phyloP scores from a whole-genome alignment of 1,140 invertebrate species.

The Cheumatopsyche charites region DNA sequence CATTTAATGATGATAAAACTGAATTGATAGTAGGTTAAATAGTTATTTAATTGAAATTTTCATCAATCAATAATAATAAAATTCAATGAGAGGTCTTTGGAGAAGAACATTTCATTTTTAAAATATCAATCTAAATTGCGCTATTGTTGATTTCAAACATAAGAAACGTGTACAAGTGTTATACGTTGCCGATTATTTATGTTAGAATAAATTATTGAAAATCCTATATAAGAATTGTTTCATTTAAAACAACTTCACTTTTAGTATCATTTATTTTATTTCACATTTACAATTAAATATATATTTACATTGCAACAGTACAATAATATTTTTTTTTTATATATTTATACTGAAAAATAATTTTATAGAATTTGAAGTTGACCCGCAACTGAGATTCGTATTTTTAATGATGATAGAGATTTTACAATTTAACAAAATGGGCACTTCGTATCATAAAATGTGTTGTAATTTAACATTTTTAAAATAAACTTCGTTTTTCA shows the following conservation, averaged over 20 bases:
- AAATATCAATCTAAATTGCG: too few relatives aligned
- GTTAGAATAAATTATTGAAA: conserved; percentile 19
- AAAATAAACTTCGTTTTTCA: neutral
- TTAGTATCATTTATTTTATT: conserved; percentile 38
- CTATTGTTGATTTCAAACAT: too few relatives aligned
- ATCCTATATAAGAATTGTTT: neutral
- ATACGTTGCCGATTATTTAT: neutral
- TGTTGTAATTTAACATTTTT: neutral
- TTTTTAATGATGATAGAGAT: neutral
- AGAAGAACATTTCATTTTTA: too few relatives aligned
- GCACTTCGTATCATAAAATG: conserved; percentile 20
- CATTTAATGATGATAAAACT: conserved; percentile 73
- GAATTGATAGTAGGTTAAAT: conserved; percentile 78
- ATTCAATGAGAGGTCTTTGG: too few relatives aligned
- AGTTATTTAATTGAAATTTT: neutral
- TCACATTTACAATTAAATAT: conserved; percentile 12
- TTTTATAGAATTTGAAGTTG: conserved; percentile 24
- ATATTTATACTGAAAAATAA: neutral
- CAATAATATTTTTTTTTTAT: neutral
- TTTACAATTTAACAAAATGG: neutral
- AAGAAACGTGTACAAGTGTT: too few relatives aligned
- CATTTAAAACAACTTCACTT: neutral
- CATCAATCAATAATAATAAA: too few relatives aligned
- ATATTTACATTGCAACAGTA: conserved; percentile 24
- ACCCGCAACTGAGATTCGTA: conserved; percentile 33